These are phyloP conservation scores for Mesocricetus auratus DNA, from an alignment of 2,113 vertebrate species.

Conservation along the genomic window DNA sequence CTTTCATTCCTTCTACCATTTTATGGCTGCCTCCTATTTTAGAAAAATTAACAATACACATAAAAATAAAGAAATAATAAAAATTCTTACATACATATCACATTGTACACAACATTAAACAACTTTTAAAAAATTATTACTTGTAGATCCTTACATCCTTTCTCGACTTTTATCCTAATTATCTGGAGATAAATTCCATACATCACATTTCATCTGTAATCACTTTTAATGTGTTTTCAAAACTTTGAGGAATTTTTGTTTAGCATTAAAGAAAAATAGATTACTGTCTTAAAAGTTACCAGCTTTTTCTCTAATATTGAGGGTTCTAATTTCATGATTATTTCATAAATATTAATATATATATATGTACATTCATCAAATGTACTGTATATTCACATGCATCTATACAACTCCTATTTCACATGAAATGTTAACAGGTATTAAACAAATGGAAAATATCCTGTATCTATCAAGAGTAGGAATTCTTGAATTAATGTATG, in stretches of 20 bases:
- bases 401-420: background rate
- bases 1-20: background rate
- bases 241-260: background rate
- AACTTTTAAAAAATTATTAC: background rate
- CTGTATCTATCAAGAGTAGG: background rate
- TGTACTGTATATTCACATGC: background rate
- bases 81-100: background rate
- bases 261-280: background rate
- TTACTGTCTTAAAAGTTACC: background rate
- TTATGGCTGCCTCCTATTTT: background rate
- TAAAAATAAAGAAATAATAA: background rate
- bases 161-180: background rate
- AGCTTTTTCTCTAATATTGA: background rate
- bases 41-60: background rate
- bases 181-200: background rate
- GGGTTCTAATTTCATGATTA: too few relatives aligned
- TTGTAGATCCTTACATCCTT: too few relatives aligned
- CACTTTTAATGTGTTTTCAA: background rate
- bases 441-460: background rate
- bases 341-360: background rate
- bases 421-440: background rate
- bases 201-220: background rate
- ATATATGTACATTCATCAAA: background rate
- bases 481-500: background rate
- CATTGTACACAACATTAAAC: background rate